Evolutionary conservation across 2,113 vertebrate genomes (phyloP).

Genomic region (Pituophis catenifer): DNA sequence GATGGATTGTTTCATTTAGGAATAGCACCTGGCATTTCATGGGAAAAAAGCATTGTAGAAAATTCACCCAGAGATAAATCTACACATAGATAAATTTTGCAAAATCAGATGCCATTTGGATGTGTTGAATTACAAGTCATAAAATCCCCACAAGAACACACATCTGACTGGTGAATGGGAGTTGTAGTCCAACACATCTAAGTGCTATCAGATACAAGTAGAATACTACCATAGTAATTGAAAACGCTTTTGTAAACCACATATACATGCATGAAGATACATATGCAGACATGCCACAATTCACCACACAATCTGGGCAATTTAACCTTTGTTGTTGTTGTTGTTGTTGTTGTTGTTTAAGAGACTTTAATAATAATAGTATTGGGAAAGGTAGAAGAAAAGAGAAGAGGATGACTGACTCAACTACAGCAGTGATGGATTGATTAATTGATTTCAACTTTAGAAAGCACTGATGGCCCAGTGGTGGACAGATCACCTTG

Average conservation of each 20-base stretch:
- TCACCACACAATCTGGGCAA: not conserved
- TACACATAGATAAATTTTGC: not conserved
- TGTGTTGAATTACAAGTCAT: not conserved
- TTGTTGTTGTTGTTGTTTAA: not conserved
- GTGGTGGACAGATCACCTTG: not conserved
- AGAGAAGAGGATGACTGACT: not conserved
- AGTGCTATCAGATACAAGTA: not conserved
- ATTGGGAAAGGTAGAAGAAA: not conserved
- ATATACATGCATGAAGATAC: not conserved
- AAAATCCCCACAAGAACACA: not conserved
- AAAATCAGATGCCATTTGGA: not conserved
- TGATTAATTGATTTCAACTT: not conserved
- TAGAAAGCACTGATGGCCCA: not conserved
- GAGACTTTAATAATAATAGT: not conserved
- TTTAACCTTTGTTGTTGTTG: not conserved
- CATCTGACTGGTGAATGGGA: not conserved
- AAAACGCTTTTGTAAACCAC: not conserved
- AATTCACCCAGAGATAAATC: not conserved
- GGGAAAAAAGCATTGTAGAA: not conserved
- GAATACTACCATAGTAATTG: not conserved
- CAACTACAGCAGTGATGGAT: not conserved
- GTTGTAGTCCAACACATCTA: not conserved
- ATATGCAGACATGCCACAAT: not conserved
- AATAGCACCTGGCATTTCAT: not conserved
- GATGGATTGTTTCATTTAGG: not conserved